Conservation (phyloP, 1,140 invertebrate species). For the Araneus ventricosus region DNA sequence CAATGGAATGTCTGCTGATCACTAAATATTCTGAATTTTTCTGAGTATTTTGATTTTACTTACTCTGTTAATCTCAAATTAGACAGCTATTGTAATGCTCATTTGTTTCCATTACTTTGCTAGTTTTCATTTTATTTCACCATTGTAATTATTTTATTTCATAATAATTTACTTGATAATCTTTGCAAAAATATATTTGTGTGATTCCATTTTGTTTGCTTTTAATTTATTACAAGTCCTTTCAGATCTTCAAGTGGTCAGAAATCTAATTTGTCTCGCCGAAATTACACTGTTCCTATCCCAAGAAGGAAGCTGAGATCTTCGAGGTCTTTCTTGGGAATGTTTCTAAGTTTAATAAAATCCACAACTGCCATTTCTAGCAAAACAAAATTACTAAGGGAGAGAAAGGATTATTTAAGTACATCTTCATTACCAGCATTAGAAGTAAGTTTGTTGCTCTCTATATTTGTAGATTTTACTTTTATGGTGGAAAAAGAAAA, state of each 20-base stretch:
- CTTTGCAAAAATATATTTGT: background rate
- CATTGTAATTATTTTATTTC: too few species aligned
- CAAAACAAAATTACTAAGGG: slow-evolving; percentile 12
- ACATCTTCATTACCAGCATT: slow-evolving; percentile 45
- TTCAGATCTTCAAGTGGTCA: slow-evolving; percentile 35
- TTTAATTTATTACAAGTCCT: background rate
- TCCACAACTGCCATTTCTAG: background rate
- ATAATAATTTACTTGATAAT: background rate
- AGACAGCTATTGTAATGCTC: too few species aligned
- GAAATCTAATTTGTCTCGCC: slow-evolving; percentile 48
- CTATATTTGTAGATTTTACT: too few species aligned
- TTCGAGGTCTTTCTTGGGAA: background rate
- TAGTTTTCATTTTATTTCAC: background rate
- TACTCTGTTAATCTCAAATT: too few species aligned
- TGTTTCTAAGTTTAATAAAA: background rate
- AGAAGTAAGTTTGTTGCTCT: slow-evolving; percentile 33
- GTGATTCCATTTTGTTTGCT: too few species aligned
- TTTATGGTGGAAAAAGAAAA: too few species aligned
- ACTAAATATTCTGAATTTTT: too few species aligned
- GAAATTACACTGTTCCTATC: slow-evolving; percentile 8
- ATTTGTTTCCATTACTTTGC: background rate
- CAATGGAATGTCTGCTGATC: too few species aligned
- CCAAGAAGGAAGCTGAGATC: background rate
- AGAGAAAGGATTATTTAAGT: slow-evolving; percentile 38
- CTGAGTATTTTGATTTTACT: too few species aligned